Evolutionary conservation across 1,140 invertebrate genomes (phyloP).

Genomic region (Euura lappo): DNA sequence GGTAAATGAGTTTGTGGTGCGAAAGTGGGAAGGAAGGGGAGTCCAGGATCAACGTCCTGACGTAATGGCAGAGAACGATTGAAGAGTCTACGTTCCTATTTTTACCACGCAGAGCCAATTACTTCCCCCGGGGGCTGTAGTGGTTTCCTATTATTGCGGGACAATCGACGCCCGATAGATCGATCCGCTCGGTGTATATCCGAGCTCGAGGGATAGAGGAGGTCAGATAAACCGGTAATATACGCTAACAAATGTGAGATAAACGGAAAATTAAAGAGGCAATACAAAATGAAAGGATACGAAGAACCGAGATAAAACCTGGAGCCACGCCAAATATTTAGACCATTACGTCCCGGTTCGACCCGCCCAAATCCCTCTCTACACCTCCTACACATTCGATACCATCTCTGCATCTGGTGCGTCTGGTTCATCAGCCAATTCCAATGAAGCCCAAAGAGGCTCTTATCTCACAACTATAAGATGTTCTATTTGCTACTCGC

Average conservation of each 20-base stretch:
- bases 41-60: no score
- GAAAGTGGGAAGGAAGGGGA: no score
- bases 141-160: conserved; percentile 1
- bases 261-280: no score
- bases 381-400: background rate
- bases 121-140: background rate
- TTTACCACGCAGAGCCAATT: conserved; percentile 4
- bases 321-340: background rate
- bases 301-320: background rate
- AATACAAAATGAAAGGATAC: background rate
- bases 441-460: background rate
- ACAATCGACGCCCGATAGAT: background rate
- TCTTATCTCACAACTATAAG: no score
- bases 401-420: background rate
- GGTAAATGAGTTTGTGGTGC: no score
- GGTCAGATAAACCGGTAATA: no score
- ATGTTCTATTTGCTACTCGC: no score
- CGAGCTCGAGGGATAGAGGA: no score
- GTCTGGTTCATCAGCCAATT: background rate
- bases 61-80: no score
- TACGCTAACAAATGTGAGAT: no score
- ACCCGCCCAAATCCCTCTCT: background rate
- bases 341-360: background rate
- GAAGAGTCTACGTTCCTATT: background rate
- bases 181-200: background rate